phyloP scores from a whole-genome alignment of 2,888 invertebrate species.

The Dolomedes plantarius region DNA sequence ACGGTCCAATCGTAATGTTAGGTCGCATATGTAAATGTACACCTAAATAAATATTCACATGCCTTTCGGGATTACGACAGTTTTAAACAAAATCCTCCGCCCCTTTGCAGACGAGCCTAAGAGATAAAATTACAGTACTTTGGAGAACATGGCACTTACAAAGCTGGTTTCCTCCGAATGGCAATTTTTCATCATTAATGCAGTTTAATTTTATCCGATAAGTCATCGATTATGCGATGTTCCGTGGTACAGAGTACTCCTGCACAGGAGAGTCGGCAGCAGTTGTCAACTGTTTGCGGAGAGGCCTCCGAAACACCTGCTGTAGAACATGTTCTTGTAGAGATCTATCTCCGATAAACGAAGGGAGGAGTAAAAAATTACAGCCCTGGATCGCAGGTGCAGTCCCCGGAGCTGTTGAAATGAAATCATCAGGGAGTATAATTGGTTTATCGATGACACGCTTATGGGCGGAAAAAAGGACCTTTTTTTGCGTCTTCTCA shows the following conservation, averaged over 20 bases:
- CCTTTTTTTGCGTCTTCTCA: neutral
- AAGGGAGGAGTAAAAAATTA: slow-evolving; percentile 1
- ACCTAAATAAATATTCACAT: too few species aligned
- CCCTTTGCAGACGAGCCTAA: too few species aligned
- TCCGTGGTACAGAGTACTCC: neutral
- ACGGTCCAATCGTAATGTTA: too few species aligned
- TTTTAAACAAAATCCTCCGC: too few species aligned
- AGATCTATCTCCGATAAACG: neutral
- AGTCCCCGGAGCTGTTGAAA: slow-evolving; percentile 1
- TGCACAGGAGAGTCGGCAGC: too few species aligned
- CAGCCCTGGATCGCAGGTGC: neutral
- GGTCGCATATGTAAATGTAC: too few species aligned
- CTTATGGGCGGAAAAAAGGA: neutral
- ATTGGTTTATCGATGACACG: neutral
- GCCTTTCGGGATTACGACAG: too few species aligned
- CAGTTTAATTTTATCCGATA: neutral
- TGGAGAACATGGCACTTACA: too few species aligned
- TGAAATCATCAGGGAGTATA: neutral
- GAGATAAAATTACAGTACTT: too few species aligned
- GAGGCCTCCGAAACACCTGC: neutral
- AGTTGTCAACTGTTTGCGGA: neutral
- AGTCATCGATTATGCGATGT: neutral
- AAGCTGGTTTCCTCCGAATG: too few species aligned
- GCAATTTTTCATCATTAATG: neutral
- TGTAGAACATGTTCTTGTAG: neutral